phyloP scores from a whole-genome alignment of 2,113 vertebrate genomes.

The Sylvietta virens region DNA sequence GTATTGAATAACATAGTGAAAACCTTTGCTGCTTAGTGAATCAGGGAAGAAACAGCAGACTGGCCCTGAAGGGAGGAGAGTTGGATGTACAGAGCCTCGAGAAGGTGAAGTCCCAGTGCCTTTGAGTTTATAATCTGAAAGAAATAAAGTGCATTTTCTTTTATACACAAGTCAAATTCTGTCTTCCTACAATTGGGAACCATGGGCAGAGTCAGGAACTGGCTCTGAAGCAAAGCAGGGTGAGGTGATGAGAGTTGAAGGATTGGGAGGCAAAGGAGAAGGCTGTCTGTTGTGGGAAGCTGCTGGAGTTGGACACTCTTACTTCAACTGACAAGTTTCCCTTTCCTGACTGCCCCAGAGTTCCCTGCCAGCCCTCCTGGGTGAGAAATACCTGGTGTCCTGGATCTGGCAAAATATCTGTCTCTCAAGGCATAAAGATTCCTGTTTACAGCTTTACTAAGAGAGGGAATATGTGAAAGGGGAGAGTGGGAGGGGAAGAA shows the following conservation, averaged over 20 bases:
- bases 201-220: not conserved
- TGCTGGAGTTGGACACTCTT: not conserved
- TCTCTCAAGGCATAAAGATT: not conserved
- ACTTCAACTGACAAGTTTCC: not conserved
- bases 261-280: not conserved
- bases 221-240: not conserved
- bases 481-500: not conserved
- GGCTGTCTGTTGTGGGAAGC: not conserved
- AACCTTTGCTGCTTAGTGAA: not conserved
- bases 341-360: not conserved
- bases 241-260: not conserved
- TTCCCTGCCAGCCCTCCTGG: not conserved
- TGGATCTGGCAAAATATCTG: not conserved
- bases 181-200: not conserved
- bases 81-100: accelerated
- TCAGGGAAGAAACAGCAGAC: not conserved
- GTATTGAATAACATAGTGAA: not conserved
- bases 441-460: not conserved
- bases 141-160: not conserved
- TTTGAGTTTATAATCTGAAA: not conserved
- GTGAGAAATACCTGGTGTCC: not conserved
- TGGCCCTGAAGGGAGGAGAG: not conserved
- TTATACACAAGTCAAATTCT: not conserved
- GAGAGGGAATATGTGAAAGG: not conserved
- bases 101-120: not conserved